Evolutionary conservation across 2,113 vertebrate species (phyloP).

Genomic region (Fregata magnificens): DNA sequence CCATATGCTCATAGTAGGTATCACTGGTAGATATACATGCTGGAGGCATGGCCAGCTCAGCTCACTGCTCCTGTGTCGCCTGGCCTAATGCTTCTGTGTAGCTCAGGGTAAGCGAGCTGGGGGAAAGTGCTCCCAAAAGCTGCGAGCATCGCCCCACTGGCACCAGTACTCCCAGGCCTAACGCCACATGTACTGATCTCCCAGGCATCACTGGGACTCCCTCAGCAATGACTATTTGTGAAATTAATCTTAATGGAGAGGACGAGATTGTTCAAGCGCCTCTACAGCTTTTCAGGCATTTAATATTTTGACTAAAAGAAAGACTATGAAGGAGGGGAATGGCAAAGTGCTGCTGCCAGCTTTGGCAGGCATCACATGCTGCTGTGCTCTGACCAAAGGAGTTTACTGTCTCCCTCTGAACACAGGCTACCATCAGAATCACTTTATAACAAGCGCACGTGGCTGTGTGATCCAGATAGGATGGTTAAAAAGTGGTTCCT

Average conservation of each 20-base stretch:
- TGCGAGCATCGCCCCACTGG: fast-evolving
- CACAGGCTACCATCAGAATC: not conserved
- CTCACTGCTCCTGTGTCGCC: not conserved
- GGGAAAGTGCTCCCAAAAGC: not conserved
- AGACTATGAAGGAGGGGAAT: not conserved
- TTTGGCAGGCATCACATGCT: not conserved
- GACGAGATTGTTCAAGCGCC: not conserved
- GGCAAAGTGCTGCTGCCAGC: not conserved
- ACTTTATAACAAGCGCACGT: not conserved
- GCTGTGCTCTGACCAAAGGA: not conserved
- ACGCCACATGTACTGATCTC: not conserved
- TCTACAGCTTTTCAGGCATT: not conserved
- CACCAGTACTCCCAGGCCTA: not conserved
- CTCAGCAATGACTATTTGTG: not conserved
- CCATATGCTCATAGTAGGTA: not conserved
- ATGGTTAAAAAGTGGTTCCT: not conserved
- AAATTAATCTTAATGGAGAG: not conserved
- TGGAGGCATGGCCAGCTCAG: not conserved
- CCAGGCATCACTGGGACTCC: not conserved
- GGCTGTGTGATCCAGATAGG: not conserved
- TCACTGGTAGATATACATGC: not conserved
- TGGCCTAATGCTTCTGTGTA: not conserved
- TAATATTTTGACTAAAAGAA: not conserved
- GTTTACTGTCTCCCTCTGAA: not conserved
- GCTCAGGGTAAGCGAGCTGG: not conserved